A percentile compares a stretch with the other conserved stretches of the same genome.
Conservation (phyloP, 2,888 invertebrate genomes). For the Drosophila pseudotakahashii region DNA sequence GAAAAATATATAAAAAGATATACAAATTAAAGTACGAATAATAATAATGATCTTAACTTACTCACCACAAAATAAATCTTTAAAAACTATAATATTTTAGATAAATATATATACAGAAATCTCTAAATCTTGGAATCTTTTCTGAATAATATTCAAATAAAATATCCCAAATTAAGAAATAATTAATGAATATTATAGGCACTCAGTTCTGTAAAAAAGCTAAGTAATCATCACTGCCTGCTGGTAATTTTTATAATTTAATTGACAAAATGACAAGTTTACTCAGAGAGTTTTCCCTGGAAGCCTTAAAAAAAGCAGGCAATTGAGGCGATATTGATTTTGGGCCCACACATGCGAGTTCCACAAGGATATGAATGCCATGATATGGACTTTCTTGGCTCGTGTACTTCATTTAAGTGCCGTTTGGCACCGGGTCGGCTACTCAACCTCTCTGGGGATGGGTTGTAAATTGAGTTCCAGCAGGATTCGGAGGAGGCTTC, state of each 20-base stretch:
- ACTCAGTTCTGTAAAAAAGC: not conserved
- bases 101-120: no score
- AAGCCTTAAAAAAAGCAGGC: constrained; percentile 65
- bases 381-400: constrained; percentile 11
- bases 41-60: no score
- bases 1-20: not conserved
- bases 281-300: constrained; percentile 39
- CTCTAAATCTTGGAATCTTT: no score
- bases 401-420: constrained; percentile 56
- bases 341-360: constrained; percentile 11
- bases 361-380: constrained; percentile 1
- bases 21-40: no score
- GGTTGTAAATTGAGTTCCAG: constrained; percentile 38
- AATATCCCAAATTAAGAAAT: not conserved
- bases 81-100: no score
- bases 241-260: constrained; percentile 72
- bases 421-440: constrained; percentile 37
- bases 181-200: not conserved
- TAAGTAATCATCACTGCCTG: constrained; percentile 1
- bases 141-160: not conserved
- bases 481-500: constrained; percentile 19
- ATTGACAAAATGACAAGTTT: constrained; percentile 72
- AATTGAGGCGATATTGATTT: constrained; percentile 57
- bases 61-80: no score
- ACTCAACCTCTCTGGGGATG: constrained; percentile 25